Evolutionary conservation across 2,797 vertebrate genomes (phyloP).

Genomic region (Phaenicophaeus curvirostris): DNA sequence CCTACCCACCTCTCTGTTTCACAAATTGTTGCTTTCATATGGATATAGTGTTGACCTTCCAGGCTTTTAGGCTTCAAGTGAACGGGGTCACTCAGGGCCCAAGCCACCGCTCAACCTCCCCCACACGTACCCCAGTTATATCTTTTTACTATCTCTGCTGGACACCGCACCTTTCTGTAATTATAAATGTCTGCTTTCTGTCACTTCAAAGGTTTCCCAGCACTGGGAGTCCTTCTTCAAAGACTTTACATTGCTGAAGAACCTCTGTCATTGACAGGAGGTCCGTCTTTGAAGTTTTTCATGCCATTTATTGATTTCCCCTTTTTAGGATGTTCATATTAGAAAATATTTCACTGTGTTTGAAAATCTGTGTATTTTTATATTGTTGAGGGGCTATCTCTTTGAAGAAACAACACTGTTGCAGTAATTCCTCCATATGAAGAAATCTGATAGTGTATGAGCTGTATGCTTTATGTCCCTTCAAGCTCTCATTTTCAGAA

Average conservation of each 20-base stretch:
- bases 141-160: constrained; percentile 85
- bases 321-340: constrained; percentile 83
- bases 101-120: constrained; percentile 68
- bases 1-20: constrained; percentile 61
- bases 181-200: constrained; percentile 87
- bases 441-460: constrained; percentile 65
- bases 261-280: constrained; percentile 85
- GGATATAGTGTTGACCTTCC: constrained; percentile 75
- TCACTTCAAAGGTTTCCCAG: constrained; percentile 86
- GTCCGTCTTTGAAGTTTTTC: constrained; percentile 85
- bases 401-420: constrained; percentile 78
- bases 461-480: constrained; percentile 32
- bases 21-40: constrained; percentile 75
- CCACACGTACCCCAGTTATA: constrained; percentile 76
- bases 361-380: constrained; percentile 81
- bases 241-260: constrained; percentile 80
- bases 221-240: constrained; percentile 85
- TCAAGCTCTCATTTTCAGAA: constrained; percentile 58
- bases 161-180: constrained; percentile 86
- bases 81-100: constrained; percentile 75
- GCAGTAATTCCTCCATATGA: constrained; percentile 52
- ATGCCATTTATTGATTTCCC: constrained; percentile 85
- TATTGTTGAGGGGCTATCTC: constrained; percentile 71
- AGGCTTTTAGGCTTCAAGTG: constrained; percentile 68
- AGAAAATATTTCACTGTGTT: constrained; percentile 80